These are phyloP conservation scores for Dendronephthya gigantea DNA, from an alignment of 64 coral and sea anemone genomes.

Conservation along the genomic window DNA sequence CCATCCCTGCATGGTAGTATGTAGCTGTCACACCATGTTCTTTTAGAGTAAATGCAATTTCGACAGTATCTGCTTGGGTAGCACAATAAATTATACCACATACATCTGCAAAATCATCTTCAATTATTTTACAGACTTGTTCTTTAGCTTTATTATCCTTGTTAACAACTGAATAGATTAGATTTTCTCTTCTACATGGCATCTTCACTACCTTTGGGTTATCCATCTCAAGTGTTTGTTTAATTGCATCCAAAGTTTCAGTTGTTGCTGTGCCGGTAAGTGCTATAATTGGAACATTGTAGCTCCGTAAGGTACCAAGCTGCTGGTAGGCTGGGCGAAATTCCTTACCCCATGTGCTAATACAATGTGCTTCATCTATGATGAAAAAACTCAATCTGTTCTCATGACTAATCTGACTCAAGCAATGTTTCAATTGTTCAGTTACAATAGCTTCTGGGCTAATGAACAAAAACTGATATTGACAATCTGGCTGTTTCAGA, in stretches of 20 bases:
- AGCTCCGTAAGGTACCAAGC: slow-evolving; percentile 20
- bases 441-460: slow-evolving; percentile 25
- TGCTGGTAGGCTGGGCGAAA: too few relatives aligned
- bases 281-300: slow-evolving; percentile 26
- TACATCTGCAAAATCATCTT: not conserved
- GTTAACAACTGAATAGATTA: not conserved
- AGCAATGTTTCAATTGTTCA: not conserved
- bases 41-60: not conserved
- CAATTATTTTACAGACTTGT: not conserved
- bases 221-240: not conserved
- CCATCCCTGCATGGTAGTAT: not conserved
- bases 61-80: not conserved
- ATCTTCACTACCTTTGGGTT: not conserved
- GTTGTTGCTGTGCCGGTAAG: slow-evolving; percentile 38
- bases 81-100: not conserved
- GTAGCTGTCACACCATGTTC: not conserved
- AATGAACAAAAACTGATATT: slow-evolving; percentile 16
- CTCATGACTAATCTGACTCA: too few relatives aligned
- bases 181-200: not conserved
- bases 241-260: not conserved
- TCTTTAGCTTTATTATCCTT: not conserved
- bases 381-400: too few relatives aligned
- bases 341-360: too few relatives aligned
- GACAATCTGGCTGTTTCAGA: not conserved
- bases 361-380: too few relatives aligned